phyloP scores from a whole-genome alignment of 2,113 vertebrate species.

The Gracilinanus agilis region DNA sequence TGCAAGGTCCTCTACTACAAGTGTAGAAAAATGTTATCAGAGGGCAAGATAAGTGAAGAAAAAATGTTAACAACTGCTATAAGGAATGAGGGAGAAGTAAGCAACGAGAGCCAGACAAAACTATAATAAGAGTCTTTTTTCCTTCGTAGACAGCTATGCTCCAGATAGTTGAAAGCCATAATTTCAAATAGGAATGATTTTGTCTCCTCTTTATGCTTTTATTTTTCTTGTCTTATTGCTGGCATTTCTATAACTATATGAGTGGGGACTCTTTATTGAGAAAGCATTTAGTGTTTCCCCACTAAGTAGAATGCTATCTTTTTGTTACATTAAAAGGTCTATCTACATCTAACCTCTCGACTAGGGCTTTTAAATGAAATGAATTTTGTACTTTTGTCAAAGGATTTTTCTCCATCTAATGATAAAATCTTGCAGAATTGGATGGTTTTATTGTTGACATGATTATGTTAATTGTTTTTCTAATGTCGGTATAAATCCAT shows the following conservation, averaged over 20 bases:
- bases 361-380: background rate
- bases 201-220: background rate
- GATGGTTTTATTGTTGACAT: background rate
- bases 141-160: background rate
- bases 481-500: no score
- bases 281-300: background rate
- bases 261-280: background rate
- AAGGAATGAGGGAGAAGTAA: background rate
- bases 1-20: background rate
- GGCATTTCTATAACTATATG: background rate
- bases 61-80: background rate
- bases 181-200: background rate
- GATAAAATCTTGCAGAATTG: background rate
- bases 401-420: background rate
- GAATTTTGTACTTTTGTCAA: background rate
- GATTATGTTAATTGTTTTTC: background rate
- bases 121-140: background rate
- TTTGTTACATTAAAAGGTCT: background rate
- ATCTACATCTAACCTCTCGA: background rate
- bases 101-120: background rate
- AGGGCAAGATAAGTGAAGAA: background rate
- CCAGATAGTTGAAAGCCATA: background rate
- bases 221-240: background rate
- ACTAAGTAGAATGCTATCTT: background rate
- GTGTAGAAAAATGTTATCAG: background rate